Evolutionary conservation across 2,888 invertebrate genomes (phyloP), one percentile per base, ranked within the genome.

Genomic region (Drosophila neotestacea): DNA sequence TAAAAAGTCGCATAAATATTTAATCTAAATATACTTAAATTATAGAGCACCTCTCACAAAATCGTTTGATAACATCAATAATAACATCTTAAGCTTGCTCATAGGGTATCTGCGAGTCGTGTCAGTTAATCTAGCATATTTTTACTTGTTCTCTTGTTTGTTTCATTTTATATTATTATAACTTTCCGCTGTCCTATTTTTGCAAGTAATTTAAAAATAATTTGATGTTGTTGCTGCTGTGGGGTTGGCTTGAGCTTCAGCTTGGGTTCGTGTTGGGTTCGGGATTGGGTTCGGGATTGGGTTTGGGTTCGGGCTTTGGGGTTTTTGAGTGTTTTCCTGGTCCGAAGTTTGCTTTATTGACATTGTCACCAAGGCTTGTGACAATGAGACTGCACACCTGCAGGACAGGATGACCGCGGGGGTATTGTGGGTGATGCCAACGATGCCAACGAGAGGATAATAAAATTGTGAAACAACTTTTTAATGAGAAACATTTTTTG

Each of bases 401-500:
- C 58, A 58, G 52, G 58, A 55, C 70, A 22, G 22, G 22, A 22
- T 62, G 58, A 56, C 47, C 64, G 42, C 51, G 55, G 50, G 16
- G 13, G 22, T 1, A 22, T 22, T 13, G 27, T 10, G 54, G 30
- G 41, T 27, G 27, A 27, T 27, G 44, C 27, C 27, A 44, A 27
- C 60, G 38, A 44, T 51, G 50, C 42, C 68, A 70, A 42, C 64
- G 67, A 71, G 62, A 71, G 84, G 84, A 83, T 84, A 88, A 87
- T 87, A 84, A 87, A 88, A 87, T 87, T 87, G 79, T 73, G 76
- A 75, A 88, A 87, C 82, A 84, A 84, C 84, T 84, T 84, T 84
- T 84, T 84, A 88, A 84, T 84, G 83, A 84, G 89, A 87, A 88
- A 84, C 83, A 84, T 85, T 84, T 86, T 84, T 84, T 84, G 73